phyloP scores from a whole-genome alignment of 2,888 invertebrate species.

The Aspidiotus rigidus region DNA sequence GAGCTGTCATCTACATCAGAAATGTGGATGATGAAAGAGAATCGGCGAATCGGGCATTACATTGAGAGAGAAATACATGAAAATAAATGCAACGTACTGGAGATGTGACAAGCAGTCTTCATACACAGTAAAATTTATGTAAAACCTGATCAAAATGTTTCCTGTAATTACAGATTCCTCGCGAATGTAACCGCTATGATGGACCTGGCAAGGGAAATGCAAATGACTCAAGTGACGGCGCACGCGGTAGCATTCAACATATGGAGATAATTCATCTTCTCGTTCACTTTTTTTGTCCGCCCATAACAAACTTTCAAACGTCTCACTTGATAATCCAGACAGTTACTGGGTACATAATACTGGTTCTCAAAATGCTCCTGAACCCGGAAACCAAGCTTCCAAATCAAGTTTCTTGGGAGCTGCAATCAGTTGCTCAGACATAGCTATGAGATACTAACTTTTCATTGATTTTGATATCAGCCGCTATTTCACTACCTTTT shows the following conservation, averaged over 20 bases:
- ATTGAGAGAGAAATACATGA: too few relatives aligned
- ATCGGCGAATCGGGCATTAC: too few relatives aligned
- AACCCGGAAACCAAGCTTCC: constrained; percentile 99
- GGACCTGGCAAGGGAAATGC: constrained; percentile 75
- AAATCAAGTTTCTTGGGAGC: constrained; percentile 95
- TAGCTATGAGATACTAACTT: constrained; percentile 97
- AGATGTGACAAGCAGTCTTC: too few relatives aligned
- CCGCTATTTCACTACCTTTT: constrained; percentile 63
- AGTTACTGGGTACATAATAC: constrained; percentile 99
- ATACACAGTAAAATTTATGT: too few relatives aligned
- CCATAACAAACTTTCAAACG: constrained; percentile 86
- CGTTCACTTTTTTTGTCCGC: constrained; percentile 92
- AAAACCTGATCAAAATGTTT: too few relatives aligned
- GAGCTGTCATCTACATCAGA: too few relatives aligned
- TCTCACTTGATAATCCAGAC: constrained; percentile 91
- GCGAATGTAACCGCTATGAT: too few relatives aligned
- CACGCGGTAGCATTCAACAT: constrained; percentile 99
- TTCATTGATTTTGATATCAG: constrained; percentile 55
- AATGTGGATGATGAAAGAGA: too few relatives aligned
- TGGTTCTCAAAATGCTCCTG: constrained; percentile 87
- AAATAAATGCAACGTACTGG: too few relatives aligned
- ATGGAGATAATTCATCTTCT: constrained; percentile 78
- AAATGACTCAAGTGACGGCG: constrained; percentile 91
- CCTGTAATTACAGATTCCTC: too few relatives aligned
- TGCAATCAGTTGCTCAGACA: constrained; percentile 98